Evolutionary conservation across 1,140 invertebrate genomes (phyloP).

Genomic region (Trinorchestia longiramus): DNA sequence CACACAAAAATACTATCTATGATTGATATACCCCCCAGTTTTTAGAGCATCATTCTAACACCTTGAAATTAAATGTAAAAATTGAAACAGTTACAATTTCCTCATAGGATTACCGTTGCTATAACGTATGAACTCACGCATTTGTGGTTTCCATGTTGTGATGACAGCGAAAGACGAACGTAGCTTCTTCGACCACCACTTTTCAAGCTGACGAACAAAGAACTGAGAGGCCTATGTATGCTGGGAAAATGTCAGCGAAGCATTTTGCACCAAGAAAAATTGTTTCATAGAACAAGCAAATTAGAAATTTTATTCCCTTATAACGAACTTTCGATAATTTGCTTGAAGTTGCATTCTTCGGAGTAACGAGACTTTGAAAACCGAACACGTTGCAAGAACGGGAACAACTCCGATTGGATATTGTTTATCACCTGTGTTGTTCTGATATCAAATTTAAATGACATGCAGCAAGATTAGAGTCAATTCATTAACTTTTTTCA

Average conservation of each 20-base stretch:
- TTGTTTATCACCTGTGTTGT: neutral
- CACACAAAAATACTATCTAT: neutral
- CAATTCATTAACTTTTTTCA: neutral
- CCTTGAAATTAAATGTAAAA: neutral
- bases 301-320: neutral
- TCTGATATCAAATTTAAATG: neutral
- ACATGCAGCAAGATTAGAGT: neutral
- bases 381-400: neutral
- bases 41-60: neutral
- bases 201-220: neutral
- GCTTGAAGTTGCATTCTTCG: neutral
- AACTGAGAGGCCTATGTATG: neutral
- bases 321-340: neutral
- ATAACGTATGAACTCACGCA: neutral
- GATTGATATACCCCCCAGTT: neutral
- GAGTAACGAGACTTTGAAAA: neutral
- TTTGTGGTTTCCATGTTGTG: neutral
- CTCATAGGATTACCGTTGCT: neutral
- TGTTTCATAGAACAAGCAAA: neutral
- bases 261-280: neutral
- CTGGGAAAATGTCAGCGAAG: neutral
- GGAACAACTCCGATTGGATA: neutral
- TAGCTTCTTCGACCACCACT: neutral
- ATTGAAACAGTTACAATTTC: neutral
- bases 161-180: neutral